A percentile compares a stretch with the other conserved stretches of the same genome.
Conservation (phyloP, 2,797 vertebrate species). For the Allobates femoralis region DNA sequence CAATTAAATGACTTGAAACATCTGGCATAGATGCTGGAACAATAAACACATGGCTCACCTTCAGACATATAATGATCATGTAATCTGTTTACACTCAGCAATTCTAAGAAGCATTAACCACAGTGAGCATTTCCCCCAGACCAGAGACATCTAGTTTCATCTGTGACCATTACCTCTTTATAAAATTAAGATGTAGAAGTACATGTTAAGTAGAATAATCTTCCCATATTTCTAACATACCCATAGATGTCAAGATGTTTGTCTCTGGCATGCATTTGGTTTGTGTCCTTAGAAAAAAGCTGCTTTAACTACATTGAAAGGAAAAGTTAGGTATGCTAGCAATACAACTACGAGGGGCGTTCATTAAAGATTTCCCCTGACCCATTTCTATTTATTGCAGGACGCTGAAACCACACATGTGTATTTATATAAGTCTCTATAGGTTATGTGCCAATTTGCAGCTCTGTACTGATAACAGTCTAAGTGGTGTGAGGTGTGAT, state of each 20-base stretch:
- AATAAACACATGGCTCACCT: constrained; percentile 42
- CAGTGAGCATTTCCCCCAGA: constrained; percentile 4
- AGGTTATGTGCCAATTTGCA: too few relatives aligned
- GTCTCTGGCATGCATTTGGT: not conserved
- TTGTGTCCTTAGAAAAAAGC: not conserved
- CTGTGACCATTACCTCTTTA: not conserved
- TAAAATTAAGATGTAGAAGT: not conserved
- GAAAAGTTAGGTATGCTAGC: not conserved
- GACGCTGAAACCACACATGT: too few relatives aligned
- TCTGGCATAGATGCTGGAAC: constrained; percentile 23
- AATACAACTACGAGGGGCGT: too few relatives aligned
- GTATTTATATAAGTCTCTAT: too few relatives aligned
- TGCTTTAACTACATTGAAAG: not conserved
- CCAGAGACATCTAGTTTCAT: constrained; percentile 12
- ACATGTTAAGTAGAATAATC: too few relatives aligned
- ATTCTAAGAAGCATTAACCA: constrained; percentile 15
- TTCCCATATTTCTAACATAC: not conserved
- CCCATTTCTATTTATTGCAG: too few relatives aligned
- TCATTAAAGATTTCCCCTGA: too few relatives aligned
- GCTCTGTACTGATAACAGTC: too few relatives aligned
- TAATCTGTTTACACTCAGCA: constrained; percentile 33
- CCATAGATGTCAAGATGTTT: not conserved
- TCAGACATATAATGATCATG: constrained; percentile 13
- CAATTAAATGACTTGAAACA: constrained; percentile 39
- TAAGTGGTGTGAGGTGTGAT: too few relatives aligned